These are phyloP conservation scores for Tipula unca DNA, from an alignment of 2,888 invertebrate species.

Conservation along the genomic window DNA sequence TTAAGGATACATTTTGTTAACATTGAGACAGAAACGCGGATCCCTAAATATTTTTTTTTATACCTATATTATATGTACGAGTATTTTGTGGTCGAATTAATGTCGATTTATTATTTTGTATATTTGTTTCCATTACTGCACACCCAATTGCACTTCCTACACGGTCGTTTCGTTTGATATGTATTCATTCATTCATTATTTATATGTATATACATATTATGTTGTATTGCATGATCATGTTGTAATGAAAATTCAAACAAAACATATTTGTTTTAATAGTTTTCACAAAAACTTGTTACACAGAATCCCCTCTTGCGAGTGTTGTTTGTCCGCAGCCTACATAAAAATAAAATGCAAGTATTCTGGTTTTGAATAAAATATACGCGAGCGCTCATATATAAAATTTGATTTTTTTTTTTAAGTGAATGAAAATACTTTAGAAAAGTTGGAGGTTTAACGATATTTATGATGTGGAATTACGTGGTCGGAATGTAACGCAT, in stretches of 20 bases:
- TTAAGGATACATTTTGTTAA: not conserved
- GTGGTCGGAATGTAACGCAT: not conserved
- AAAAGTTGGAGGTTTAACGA: not conserved
- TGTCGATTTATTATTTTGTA: not conserved
- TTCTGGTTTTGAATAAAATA: not conserved
- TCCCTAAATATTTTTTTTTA: not conserved
- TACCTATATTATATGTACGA: not conserved
- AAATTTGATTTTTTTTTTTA: not conserved
- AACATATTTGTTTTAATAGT: not conserved
- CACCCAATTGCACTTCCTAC: not conserved
- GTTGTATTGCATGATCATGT: not conserved
- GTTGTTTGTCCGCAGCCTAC: conserved; percentile 14
- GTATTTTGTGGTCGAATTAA: not conserved
- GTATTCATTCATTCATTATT: not conserved
- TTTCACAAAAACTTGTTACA: not conserved
- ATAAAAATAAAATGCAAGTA: not conserved
- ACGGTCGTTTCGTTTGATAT: not conserved
- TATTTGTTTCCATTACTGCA: conserved; percentile 2
- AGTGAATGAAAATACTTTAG: not conserved
- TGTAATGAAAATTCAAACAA: not conserved
- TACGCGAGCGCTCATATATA: not conserved
- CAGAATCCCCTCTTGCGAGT: not conserved
- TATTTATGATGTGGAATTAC: not conserved
- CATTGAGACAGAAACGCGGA: not conserved
- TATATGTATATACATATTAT: too few species aligned